These are phyloP conservation scores for Conus betulinus DNA, from an alignment of 1,140 invertebrate genomes.

Conservation along the genomic window DNA sequence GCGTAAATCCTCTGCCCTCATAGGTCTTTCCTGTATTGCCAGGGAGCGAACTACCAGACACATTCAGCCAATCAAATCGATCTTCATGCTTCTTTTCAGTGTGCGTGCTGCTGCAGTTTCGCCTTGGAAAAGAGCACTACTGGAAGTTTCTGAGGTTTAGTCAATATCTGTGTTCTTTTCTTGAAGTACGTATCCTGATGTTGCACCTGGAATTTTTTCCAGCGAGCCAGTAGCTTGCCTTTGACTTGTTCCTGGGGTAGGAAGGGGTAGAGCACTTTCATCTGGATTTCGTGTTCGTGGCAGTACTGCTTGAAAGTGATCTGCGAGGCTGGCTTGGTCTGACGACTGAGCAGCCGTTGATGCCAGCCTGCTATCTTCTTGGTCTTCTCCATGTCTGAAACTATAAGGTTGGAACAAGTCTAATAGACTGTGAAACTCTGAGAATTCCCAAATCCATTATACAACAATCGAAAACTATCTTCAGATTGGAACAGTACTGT, in stretches of 20 bases:
- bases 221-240: slow-evolving; percentile 55
- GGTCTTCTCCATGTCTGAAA: slow-evolving; percentile 2
- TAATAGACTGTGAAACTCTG: too few relatives aligned
- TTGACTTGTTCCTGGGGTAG: slow-evolving; percentile 59
- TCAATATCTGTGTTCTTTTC: neutral
- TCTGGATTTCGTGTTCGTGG: slow-evolving; percentile 47
- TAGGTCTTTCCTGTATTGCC: neutral
- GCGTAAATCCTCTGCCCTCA: neutral
- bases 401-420: too few relatives aligned
- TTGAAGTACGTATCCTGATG: neutral
- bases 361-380: slow-evolving; percentile 24
- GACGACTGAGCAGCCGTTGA: neutral
- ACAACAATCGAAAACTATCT: too few relatives aligned
- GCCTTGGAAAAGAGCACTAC: neutral
- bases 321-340: neutral
- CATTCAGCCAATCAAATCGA: neutral
- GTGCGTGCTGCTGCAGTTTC: neutral
- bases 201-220: slow-evolving; percentile 43
- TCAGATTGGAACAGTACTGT: too few relatives aligned
- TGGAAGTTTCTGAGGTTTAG: neutral
- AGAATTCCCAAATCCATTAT: too few relatives aligned
- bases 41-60: neutral
- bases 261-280: slow-evolving; percentile 61
- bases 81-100: neutral
- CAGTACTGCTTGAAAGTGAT: slow-evolving; percentile 44